Evolutionary conservation across 2,797 vertebrate species (phyloP).

Genomic region (Melanotaenia boesemani): DNA sequence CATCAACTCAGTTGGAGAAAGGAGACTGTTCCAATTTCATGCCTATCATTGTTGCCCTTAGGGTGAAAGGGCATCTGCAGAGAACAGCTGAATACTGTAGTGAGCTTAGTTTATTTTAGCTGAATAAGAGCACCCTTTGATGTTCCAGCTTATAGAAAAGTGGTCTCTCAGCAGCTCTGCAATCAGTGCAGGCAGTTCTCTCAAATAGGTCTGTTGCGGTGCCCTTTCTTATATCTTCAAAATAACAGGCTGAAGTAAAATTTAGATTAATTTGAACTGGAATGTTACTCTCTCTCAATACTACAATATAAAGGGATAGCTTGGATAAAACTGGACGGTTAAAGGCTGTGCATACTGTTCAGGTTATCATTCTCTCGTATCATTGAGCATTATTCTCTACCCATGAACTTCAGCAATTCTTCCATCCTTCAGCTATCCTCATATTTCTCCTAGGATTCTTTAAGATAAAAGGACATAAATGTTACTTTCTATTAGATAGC

Average conservation of each 20-base stretch:
- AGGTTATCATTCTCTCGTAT: too few relatives aligned
- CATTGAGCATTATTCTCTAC: too few relatives aligned
- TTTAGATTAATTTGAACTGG: too few relatives aligned
- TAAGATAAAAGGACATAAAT: too few relatives aligned
- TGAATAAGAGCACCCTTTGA: conserved; percentile 41
- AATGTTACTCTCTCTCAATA: not conserved
- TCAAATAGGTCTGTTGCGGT: not conserved
- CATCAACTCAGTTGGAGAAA: conserved; percentile 53
- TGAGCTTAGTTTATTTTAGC: conserved; percentile 39
- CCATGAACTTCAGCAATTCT: too few relatives aligned
- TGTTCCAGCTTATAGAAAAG: conserved; percentile 38
- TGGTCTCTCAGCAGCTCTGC: conserved; percentile 16
- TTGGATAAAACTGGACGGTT: not conserved
- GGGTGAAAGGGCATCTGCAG: conserved; percentile 55
- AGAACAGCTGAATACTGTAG: conserved; percentile 18
- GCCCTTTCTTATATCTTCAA: conserved; percentile 4
- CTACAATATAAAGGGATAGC: not conserved
- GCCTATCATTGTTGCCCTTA: conserved; percentile 49
- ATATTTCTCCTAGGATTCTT: too few relatives aligned
- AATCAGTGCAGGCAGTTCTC: conserved; percentile 18
- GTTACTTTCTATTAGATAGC: too few relatives aligned
- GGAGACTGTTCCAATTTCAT: conserved; percentile 55
- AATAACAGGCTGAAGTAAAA: not conserved
- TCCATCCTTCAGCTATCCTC: too few relatives aligned
- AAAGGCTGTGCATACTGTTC: not conserved